phyloP scores from a whole-genome alignment of 2,113 vertebrate genomes.

The Crotophaga sulcirostris region DNA sequence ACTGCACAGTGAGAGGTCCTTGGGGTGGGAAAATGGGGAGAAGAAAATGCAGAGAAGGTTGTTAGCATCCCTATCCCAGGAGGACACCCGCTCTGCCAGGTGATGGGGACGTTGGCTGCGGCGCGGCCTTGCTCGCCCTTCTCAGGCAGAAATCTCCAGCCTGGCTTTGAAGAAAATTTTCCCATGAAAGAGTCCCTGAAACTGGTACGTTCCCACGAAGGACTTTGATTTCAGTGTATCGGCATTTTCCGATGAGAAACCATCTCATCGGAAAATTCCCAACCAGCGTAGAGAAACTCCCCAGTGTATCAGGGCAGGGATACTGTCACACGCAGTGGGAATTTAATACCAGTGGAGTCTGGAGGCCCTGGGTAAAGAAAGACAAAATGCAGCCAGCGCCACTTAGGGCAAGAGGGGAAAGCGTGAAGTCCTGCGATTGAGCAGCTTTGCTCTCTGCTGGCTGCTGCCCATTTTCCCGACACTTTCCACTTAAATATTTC shows the following conservation, averaged over 20 bases:
- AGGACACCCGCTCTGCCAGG: not conserved
- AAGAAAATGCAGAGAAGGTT: not conserved
- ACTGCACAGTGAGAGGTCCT: fast-evolving
- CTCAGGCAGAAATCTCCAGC: not conserved
- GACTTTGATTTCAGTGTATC: constrained; percentile 1
- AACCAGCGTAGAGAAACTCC: not conserved
- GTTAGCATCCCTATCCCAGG: not conserved
- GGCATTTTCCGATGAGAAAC: constrained; percentile 31
- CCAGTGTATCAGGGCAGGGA: not conserved
- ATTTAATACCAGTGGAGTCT: not conserved
- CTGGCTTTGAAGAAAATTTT: not conserved
- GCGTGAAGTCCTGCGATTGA: not conserved
- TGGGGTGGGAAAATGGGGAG: not conserved
- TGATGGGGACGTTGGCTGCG: fast-evolving
- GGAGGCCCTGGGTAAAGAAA: not conserved
- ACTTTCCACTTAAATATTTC: fast-evolving
- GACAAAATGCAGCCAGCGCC: not conserved
- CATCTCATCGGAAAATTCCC: not conserved
- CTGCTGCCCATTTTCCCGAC: not conserved
- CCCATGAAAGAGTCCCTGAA: constrained; percentile 3
- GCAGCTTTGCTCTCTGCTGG: not conserved
- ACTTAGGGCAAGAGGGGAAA: not conserved
- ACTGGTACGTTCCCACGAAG: not conserved
- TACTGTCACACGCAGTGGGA: fast-evolving
- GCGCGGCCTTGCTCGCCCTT: fast-evolving